Base-by-base conservation (phyloP, 2,797 vertebrate genomes). In the Takifugu ocellatus region DNA sequence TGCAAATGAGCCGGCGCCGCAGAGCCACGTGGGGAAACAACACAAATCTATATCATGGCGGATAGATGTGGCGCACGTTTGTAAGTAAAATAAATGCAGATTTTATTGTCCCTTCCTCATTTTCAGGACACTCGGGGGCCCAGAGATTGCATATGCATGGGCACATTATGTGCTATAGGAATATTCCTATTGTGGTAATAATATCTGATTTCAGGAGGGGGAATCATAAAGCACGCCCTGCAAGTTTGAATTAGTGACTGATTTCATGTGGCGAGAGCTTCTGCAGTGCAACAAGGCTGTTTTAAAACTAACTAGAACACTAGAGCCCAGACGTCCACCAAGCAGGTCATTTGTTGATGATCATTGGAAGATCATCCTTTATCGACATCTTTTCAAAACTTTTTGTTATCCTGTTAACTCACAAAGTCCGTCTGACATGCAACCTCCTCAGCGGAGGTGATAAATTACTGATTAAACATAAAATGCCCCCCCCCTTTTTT, bases 381-480 rank as follows among this genome's bases (percentile, higher is more conserved):
- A 21, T 21, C 21, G 21, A 21, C 21, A 21, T 21, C 21, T 21
- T 21, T 21, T 21, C 21, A 21, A 21, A 21, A 21, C 21, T 21
- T 21, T 21, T 21, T 21, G 21, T 21, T 21, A 21, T 21, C 21
- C 21, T 21, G 21, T 21, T 21, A 21, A 21, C 21, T 1, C 21
- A 21, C 21, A 21, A 21, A 21, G 21, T 21, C 21, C 21, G 21
- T 1, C 21, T 21, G 21, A 21, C 21, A 21, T 21, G 21, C 21
- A 21, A 21, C 21, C 21, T 21, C 21, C 21, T 21, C 21, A 21
- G 21, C 21, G 21, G 21, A 21, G 21, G 21, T 21, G 21, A 66
- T 74, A 6, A 48, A 75, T 71, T 72, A 77, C 79, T 58, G 59
- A 69, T 52, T 31, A 15, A 68, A 7, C 39, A 24, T 50, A 64